Conservation (phyloP, 2,797 vertebrate genomes). For the Mus minutoides region DNA sequence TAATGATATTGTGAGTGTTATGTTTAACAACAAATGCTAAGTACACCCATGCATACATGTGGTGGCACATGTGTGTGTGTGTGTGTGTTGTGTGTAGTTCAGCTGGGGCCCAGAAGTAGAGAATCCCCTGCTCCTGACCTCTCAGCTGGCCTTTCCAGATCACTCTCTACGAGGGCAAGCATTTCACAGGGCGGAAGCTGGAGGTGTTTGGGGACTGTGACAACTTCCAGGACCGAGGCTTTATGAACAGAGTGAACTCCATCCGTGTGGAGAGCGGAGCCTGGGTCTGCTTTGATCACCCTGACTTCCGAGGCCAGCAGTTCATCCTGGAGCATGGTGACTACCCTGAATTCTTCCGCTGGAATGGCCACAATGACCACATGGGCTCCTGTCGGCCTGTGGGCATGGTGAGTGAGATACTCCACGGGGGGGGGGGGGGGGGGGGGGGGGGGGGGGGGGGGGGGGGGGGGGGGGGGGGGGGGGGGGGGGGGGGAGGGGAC, state of each 20-base stretch:
- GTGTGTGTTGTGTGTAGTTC: too few species aligned
- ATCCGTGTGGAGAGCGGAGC: slow-evolving; percentile 93
- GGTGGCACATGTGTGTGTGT: too few species aligned
- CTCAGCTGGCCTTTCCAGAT: slow-evolving; percentile 86
- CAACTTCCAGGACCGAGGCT: slow-evolving; percentile 95
- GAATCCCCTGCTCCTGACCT: neutral
- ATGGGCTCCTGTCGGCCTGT: slow-evolving; percentile 95
- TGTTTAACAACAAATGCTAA: too few species aligned
- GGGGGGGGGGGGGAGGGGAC: neutral
- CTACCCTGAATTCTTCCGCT: slow-evolving; percentile 94
- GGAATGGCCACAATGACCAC: slow-evolving; percentile 95
- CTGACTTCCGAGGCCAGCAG: slow-evolving; percentile 95
- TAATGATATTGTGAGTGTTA: too few species aligned
- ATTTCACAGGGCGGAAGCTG: slow-evolving; percentile 94
- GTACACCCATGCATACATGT: too few species aligned
- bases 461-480: too few species aligned
- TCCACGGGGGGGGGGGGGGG: accelerated
- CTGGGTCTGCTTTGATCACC: slow-evolving; percentile 95
- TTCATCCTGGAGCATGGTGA: slow-evolving; percentile 94
- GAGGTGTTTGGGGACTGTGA: slow-evolving; percentile 93
- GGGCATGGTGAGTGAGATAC: slow-evolving; percentile 91
- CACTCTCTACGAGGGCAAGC: slow-evolving; percentile 93
- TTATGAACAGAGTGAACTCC: slow-evolving; percentile 95
- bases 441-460: too few species aligned
- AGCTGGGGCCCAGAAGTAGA: neutral